Evolutionary conservation across 1,140 invertebrate genomes (phyloP).

Genomic region (Pygmarrhopalites habei): DNA sequence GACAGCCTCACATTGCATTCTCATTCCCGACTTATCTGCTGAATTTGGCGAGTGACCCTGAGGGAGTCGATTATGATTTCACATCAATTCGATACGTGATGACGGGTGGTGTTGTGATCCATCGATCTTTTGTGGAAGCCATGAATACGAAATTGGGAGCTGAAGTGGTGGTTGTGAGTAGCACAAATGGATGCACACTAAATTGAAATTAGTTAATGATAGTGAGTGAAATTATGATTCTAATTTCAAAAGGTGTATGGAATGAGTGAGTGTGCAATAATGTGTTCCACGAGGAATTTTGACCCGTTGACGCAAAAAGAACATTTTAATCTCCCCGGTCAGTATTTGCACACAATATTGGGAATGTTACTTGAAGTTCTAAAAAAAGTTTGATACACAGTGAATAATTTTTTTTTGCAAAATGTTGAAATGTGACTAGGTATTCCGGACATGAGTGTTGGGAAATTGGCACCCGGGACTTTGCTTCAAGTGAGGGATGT

Average conservation of each 20-base stretch:
- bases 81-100: neutral
- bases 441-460: constrained; percentile 7
- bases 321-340: neutral
- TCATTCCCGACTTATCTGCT: constrained; percentile 37
- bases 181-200: neutral
- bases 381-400: neutral
- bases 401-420: neutral
- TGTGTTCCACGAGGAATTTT: neutral
- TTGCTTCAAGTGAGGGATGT: constrained; percentile 11
- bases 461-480: constrained; percentile 11
- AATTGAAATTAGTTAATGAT: neutral
- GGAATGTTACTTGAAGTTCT: neutral
- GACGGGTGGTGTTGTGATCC: constrained; percentile 13
- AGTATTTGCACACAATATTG: neutral
- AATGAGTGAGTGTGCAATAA: constrained; percentile 3
- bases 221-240: neutral
- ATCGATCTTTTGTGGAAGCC: neutral
- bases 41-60: constrained; percentile 7
- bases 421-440: neutral
- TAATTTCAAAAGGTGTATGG: constrained; percentile 7
- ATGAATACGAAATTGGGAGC: neutral
- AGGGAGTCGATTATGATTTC: neutral
- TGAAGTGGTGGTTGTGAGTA: no score
- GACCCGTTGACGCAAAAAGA: neutral
- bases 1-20: constrained; percentile 34